Evolutionary conservation across 2,113 vertebrate genomes (phyloP), one percentile per base, ranked within the genome.

Genomic region (Chrysochloris asiatica): DNA sequence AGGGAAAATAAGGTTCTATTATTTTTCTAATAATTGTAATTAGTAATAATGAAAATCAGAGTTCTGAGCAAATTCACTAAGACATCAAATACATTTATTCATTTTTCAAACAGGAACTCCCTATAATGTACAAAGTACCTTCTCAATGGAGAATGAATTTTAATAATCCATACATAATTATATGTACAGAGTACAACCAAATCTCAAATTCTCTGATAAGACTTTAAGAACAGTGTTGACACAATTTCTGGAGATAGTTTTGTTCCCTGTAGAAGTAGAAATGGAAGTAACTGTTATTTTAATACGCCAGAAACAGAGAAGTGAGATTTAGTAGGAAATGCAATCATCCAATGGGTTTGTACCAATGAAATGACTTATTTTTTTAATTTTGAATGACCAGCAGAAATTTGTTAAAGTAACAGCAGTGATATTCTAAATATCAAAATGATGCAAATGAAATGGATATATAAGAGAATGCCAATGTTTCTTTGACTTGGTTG

Each of bases 1-100:
- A 52, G 16, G 3, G 30, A 89, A 95, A 81, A 36, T 47, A 54
- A 69, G 4, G 69, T 69, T 86, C 63, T 84, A 82, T 41, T 65
- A 91, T 71, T 89, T 91, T 85, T 83, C n/a, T 91, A 22, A 83
- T 81, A 84, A 78, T 78, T 86, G 36, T 76, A 77, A 86, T 72
- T 71, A 93, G 9, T 65, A 88, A 87, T 54, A 76, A 88, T 22
- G 75, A 79, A 85, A 92, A 85, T 47, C 7, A 80, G 26, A 61
- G 47, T 43, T 82, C 54, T 63, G 8, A 61, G 36, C 56, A 88
- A 90, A 28, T 3, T 16, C 24, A 63, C 17, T 28, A 22, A 77
- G 16, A 11, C 22, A 13, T 85, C 11, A 82, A 78, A 82, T 33
- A 48, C 26, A 71, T 1, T 48, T 1, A 86, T 28, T 22, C 2